Conservation (phyloP, 2,113 vertebrate species). For the Muntiacus muntjak region DNA sequence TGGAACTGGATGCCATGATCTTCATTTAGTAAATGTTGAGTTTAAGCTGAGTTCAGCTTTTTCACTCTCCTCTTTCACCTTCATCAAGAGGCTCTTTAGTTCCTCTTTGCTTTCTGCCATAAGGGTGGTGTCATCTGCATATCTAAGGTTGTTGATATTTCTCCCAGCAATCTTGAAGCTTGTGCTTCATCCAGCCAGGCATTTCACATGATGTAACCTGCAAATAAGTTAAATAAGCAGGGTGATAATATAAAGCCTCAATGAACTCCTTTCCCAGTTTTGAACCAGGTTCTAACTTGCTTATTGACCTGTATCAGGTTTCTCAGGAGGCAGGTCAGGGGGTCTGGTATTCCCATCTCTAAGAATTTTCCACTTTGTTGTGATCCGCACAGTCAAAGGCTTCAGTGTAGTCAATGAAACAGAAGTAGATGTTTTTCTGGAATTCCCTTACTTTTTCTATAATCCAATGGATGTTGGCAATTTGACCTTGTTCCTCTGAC, state of each 20-base stretch:
- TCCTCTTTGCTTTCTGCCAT: neutral
- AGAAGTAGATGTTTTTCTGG: neutral
- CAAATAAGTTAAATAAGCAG: neutral
- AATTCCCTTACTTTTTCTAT: neutral
- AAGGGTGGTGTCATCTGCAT: neutral
- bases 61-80: neutral
- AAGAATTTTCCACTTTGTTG: neutral
- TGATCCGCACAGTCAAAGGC: neutral
- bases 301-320: neutral
- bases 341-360: neutral
- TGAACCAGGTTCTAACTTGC: neutral
- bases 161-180: neutral
- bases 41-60: neutral
- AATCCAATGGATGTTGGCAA: neutral
- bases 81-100: neutral
- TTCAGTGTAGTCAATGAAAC: neutral
- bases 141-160: neutral
- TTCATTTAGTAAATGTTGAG: neutral
- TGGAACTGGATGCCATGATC: neutral
- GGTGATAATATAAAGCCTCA: neutral
- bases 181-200: neutral
- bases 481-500: neutral
- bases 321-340: neutral
- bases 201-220: neutral
- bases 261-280: neutral